Evolutionary conservation across 2,888 invertebrate species (phyloP).

Genomic region (Crocallis elinguaria): DNA sequence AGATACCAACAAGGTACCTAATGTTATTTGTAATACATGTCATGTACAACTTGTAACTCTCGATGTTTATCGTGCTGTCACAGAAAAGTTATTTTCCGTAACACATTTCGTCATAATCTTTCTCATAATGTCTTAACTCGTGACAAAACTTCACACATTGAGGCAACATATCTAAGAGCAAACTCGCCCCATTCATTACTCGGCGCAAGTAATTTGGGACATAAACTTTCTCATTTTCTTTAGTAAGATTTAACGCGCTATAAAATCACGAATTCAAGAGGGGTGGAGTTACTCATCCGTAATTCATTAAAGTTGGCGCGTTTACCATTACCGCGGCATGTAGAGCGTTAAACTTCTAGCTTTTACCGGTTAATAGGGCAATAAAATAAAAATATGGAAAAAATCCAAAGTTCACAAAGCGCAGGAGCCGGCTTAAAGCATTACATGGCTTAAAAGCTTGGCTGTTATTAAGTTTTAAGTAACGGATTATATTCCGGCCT

Average conservation of each 20-base stretch:
- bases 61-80: slow-evolving; percentile 12
- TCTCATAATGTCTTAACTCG: slow-evolving; percentile 27
- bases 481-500: slow-evolving; percentile 28
- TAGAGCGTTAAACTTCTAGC: slow-evolving; percentile 66
- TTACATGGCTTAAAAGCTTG: slow-evolving; percentile 27
- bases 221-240: slow-evolving; percentile 70
- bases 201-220: slow-evolving; percentile 52
- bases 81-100: slow-evolving; percentile 25
- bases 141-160: slow-evolving; percentile 34
- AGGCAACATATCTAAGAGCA: slow-evolving; percentile 17
- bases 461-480: slow-evolving; percentile 34
- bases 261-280: slow-evolving; percentile 74
- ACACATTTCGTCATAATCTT: slow-evolving; percentile 30
- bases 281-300: slow-evolving; percentile 74
- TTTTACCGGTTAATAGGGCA: slow-evolving; percentile 69
- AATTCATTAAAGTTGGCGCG: slow-evolving; percentile 80
- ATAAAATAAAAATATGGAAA: slow-evolving; percentile 73
- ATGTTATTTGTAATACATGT: slow-evolving; percentile 13
- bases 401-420: slow-evolving; percentile 53
- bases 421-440: slow-evolving; percentile 30
- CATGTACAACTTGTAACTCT: slow-evolving; percentile 12
- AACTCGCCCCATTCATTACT: slow-evolving; percentile 36
- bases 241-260: slow-evolving; percentile 69
- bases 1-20: slow-evolving; percentile 15
- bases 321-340: slow-evolving; percentile 71